A percentile compares a stretch with the other conserved stretches of the same genome.
Conservation (phyloP, 2,113 vertebrate species). For the Aleadryas rufinucha region DNA sequence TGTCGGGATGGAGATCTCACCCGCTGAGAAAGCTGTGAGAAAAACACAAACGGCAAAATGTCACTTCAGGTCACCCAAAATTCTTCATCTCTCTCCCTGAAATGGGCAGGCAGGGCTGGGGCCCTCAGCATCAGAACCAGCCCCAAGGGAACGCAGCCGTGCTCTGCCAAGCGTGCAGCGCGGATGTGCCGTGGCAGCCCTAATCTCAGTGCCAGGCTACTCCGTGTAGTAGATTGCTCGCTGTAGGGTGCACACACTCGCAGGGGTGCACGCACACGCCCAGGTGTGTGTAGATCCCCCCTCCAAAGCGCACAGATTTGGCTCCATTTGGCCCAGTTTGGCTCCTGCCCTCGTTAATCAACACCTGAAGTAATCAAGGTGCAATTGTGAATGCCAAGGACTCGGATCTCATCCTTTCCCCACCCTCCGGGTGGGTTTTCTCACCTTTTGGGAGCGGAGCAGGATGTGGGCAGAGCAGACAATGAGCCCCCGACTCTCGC, state of each 20-base stretch:
- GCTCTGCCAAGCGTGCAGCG: background rate
- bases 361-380: accelerated
- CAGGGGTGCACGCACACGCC: background rate
- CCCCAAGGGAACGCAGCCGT: background rate
- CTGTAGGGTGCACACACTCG: background rate
- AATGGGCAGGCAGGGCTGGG: background rate
- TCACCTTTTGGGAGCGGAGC: background rate
- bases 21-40: background rate
- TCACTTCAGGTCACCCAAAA: background rate
- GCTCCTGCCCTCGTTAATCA: background rate
- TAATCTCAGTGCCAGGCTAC: background rate
- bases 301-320: accelerated
- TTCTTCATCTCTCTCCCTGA: background rate
- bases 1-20: background rate
- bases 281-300: accelerated
- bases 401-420: background rate
- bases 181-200: background rate
- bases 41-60: background rate
- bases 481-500: background rate
- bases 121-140: background rate
- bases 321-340: background rate
- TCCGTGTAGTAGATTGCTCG: accelerated
- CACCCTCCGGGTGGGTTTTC: background rate
- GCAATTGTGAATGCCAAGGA: accelerated
- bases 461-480: background rate